Base-by-base conservation (phyloP, 1,140 invertebrate species). In the Danaus melanippus region DNA sequence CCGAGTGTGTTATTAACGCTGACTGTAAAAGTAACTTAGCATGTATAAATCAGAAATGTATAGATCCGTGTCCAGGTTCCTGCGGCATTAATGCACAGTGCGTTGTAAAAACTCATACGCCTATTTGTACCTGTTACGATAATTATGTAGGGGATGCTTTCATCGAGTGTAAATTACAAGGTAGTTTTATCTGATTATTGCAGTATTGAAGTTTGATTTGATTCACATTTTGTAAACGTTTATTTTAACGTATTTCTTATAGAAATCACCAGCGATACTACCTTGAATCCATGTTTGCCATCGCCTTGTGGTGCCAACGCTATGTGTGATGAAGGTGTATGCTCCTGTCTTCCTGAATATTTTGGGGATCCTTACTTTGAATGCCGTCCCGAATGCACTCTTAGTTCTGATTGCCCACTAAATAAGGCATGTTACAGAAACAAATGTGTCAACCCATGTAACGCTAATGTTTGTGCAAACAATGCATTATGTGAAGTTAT, bases 221-320 rank as follows among this genome's bases (percentile, higher is more conserved):
- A 32, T 32, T 32, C 21, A 32, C 6, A 32, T 32, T 32, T 3
- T 32, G 21, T 32, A 32, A 32, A 4, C 21, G 21, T 32, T 32
- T 32, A 32, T 32, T 32, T 32, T 32, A 32, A 32, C 21, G 4
- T 32, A 32, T 32, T 32, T 32, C 2, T 32, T 32, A 32, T 32
- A 17, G 79, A 81, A 12, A 69, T 84, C 45, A 64, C 77, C 76
- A 60, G 64, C 8, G 80, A 85, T 68, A 64, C 87, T 68, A 64
- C 87, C 86, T 70, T 75, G 43, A 87, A 92, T 67, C 91, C 90
- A 12, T 94, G 93, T 66, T 81, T 89, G 69, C 92, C 92, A 53
- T 91, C 90, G 9, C 93, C 93, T 10, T 94, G 93, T 75, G 93
- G 93, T 53, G 87, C 91, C 8, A 92, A 94, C 74, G 90, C 92